Evolutionary conservation across 2,113 vertebrate genomes (phyloP).

Genomic region (Odobenus rosmarus): DNA sequence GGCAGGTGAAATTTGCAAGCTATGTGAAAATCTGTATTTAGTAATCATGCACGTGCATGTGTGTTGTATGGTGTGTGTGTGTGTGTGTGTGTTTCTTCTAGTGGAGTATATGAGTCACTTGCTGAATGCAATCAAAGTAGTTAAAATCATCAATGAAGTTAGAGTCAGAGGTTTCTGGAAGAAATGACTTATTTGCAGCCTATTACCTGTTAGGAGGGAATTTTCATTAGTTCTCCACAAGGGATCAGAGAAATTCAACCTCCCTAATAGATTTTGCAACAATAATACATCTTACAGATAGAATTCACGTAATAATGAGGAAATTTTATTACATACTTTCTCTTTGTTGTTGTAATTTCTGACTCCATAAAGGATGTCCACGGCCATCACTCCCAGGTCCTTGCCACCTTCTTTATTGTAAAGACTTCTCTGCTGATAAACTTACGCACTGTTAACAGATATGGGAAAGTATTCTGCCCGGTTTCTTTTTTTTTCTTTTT

Average conservation of each 20-base stretch:
- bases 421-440: constrained; percentile 31
- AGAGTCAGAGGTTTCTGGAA: not conserved
- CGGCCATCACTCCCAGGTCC: not conserved
- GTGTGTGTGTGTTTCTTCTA: not conserved
- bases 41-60: not conserved
- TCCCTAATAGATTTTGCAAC: not conserved
- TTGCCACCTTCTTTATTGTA: not conserved
- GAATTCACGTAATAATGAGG: constrained; percentile 47
- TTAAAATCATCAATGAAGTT: not conserved
- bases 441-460: constrained; percentile 16
- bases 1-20: not conserved
- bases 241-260: constrained; percentile 27
- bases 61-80: not conserved
- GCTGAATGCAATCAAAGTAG: not conserved
- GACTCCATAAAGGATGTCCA: not conserved
- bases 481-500: not conserved
- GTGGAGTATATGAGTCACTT: not conserved
- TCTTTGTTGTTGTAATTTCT: constrained; percentile 53
- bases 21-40: not conserved
- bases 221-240: constrained; percentile 19
- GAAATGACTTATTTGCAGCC: not conserved
- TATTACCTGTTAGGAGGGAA: not conserved
- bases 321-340: not conserved
- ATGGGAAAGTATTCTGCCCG: not conserved
- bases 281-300: constrained; percentile 19